phyloP scores from a whole-genome alignment of 2,113 vertebrate species.

The Cathartes aura region DNA sequence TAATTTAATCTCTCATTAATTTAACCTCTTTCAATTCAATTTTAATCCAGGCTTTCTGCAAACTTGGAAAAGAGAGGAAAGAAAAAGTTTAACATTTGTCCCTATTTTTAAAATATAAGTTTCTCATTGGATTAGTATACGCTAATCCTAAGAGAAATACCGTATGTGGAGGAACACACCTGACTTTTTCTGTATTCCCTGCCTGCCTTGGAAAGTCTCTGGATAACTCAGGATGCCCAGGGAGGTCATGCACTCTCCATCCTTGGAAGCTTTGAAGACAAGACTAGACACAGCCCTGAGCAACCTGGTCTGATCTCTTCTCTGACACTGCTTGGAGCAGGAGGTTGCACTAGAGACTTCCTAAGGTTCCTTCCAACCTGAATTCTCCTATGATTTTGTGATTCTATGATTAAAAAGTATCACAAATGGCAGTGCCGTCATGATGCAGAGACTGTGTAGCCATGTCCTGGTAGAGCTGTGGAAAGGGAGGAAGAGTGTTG shows the following conservation, averaged over 20 bases:
- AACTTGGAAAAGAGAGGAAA: not conserved
- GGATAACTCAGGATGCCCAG: not conserved
- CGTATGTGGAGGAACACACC: not conserved
- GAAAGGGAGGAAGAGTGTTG: not conserved
- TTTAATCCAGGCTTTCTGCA: not conserved
- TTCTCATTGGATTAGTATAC: not conserved
- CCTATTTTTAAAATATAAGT: not conserved
- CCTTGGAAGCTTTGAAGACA: not conserved
- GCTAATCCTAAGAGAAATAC: not conserved
- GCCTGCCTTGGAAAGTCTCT: not conserved
- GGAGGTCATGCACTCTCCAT: not conserved
- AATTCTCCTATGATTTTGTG: not conserved
- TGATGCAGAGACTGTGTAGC: not conserved
- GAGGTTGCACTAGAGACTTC: not conserved
- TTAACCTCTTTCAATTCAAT: not conserved
- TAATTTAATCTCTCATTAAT: not conserved
- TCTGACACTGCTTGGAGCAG: not conserved
- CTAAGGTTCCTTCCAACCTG: not conserved
- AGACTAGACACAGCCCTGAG: not conserved
- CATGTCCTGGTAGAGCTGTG: not conserved
- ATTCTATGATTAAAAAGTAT: not conserved
- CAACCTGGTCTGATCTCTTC: not conserved
- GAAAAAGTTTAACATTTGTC: not conserved
- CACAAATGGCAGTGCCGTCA: not conserved
- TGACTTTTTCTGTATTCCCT: not conserved